Evolutionary conservation across 2,797 vertebrate genomes (phyloP).

Genomic region (Anas acuta): DNA sequence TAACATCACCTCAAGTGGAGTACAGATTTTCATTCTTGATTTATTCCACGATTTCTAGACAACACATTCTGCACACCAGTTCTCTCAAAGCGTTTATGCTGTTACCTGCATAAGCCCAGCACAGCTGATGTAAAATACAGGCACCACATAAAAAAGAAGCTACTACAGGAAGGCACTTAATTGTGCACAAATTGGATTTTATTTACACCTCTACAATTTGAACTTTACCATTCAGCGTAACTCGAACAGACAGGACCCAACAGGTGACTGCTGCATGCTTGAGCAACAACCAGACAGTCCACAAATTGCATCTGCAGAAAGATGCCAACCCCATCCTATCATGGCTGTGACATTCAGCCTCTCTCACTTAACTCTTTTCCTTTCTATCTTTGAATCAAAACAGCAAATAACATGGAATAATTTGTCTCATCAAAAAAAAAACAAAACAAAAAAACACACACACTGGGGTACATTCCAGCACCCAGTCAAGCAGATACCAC

Average conservation of each 20-base stretch:
- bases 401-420: rapidly evolving
- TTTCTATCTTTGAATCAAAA: rapidly evolving
- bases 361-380: not conserved
- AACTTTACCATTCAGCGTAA: not conserved
- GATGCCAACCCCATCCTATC: rapidly evolving
- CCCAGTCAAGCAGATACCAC: rapidly evolving
- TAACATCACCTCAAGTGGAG: not conserved
- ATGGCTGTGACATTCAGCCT: rapidly evolving
- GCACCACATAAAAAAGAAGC: rapidly evolving
- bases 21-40: not conserved
- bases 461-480: not conserved
- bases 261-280: rapidly evolving
- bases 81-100: not conserved
- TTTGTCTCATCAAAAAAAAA: not conserved
- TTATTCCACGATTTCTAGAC: not conserved
- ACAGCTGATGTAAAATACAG: not conserved
- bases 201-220: not conserved
- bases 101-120: not conserved
- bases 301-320: rapidly evolving
- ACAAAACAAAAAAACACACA: too few relatives aligned
- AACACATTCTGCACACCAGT: rapidly evolving
- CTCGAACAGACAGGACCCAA: not conserved
- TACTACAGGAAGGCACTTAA: not conserved
- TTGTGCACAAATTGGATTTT: not conserved
- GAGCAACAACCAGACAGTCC: too few relatives aligned